These are phyloP conservation scores for Nomada goodeniana DNA, from an alignment of 2,888 invertebrate genomes.

Conservation along the genomic window DNA sequence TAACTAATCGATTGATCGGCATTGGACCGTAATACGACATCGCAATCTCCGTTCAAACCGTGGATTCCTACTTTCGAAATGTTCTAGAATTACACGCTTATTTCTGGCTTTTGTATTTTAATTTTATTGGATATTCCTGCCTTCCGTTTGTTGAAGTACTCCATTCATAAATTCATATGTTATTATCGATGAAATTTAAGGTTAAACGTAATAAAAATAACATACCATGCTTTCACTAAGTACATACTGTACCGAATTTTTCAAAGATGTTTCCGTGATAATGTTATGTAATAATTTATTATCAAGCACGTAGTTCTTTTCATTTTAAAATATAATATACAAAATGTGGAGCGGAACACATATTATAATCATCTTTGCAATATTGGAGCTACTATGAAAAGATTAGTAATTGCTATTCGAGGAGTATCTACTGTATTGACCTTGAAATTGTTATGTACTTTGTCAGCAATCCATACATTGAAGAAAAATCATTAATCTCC, in stretches of 20 bases:
- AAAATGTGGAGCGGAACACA: neutral
- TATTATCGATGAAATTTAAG: constrained; percentile 26
- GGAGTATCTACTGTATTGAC: constrained; percentile 47
- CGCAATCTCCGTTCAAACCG: constrained; percentile 6
- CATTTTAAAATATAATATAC: neutral
- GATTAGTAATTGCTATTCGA: constrained; percentile 58
- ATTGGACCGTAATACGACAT: constrained; percentile 5
- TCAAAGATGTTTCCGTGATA: neutral
- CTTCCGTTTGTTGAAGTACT: neutral
- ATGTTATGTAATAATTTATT: constrained; percentile 25
- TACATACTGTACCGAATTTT: neutral
- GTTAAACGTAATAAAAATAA: constrained; percentile 36
- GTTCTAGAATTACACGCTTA: constrained; percentile 6
- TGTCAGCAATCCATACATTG: constrained; percentile 34
- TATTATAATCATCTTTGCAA: neutral
- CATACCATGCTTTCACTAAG: neutral
- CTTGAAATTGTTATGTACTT: constrained; percentile 64
- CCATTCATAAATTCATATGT: constrained; percentile 1
- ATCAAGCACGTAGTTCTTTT: neutral
- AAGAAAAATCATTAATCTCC: constrained; percentile 17
- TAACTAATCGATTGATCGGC: constrained; percentile 23
- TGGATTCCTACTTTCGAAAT: constrained; percentile 19
- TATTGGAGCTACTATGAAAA: constrained; percentile 22
- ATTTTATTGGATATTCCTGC: neutral
- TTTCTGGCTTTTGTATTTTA: constrained; percentile 3